Percentiles rank a stretch among this genome's conserved stretches.
These are phyloP conservation scores for Amblyopsis rosae DNA, from an alignment of 2,113 vertebrate species.

Conservation along the genomic window DNA sequence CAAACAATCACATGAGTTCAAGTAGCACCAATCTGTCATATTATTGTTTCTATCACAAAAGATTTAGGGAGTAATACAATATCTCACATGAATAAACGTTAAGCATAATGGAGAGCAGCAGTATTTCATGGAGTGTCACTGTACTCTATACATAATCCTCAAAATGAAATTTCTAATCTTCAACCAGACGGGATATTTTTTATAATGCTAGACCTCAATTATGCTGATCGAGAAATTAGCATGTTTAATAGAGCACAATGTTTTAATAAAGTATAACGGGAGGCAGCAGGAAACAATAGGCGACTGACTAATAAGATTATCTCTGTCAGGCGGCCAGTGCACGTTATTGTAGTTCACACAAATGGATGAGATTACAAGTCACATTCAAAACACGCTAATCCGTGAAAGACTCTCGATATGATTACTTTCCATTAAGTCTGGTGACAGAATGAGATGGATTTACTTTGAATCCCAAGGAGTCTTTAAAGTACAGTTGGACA, in stretches of 20 bases:
- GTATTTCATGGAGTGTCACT: constrained; percentile 71
- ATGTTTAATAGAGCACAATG: constrained; percentile 76
- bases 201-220: constrained; percentile 75
- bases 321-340: constrained; percentile 64
- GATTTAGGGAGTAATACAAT: constrained; percentile 66
- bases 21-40: constrained; percentile 53
- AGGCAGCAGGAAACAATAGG: constrained; percentile 76
- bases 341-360: constrained; percentile 71
- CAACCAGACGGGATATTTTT: constrained; percentile 71
- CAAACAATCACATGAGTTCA: constrained; percentile 55
- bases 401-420: constrained; percentile 74
- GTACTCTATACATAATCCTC: constrained; percentile 71
- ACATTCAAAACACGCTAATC: constrained; percentile 75
- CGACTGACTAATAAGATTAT: constrained; percentile 79
- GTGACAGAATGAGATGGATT: constrained; percentile 65
- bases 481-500: constrained; percentile 69
- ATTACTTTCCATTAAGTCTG: constrained; percentile 73
- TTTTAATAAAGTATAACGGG: constrained; percentile 77
- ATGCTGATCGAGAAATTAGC: constrained; percentile 73
- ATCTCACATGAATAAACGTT: constrained; percentile 75
- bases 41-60: constrained; percentile 68
- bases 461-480: constrained; percentile 64
- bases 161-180: constrained; percentile 79
- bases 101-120: constrained; percentile 72
- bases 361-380: constrained; percentile 73